phyloP scores from a whole-genome alignment of 2,888 invertebrate genomes.

The Bellardia bayeri region DNA sequence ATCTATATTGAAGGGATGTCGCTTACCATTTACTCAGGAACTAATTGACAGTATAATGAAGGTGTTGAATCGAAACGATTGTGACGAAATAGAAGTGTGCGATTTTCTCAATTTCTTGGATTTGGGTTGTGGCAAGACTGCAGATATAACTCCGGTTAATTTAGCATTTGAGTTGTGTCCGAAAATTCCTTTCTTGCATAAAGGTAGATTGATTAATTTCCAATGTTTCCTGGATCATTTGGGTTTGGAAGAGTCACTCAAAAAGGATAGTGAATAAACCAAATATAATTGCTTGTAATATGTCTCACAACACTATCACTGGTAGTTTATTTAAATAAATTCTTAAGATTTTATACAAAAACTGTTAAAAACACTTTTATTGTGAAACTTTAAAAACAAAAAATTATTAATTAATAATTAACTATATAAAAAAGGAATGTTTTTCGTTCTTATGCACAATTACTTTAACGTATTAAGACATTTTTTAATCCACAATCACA shows the following conservation, averaged over 20 bases:
- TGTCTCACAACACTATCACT: neutral
- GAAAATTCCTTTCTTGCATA: slow-evolving; percentile 81
- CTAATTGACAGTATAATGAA: slow-evolving; percentile 88
- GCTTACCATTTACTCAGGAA: slow-evolving; percentile 88
- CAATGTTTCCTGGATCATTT: slow-evolving; percentile 81
- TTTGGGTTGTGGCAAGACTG: slow-evolving; percentile 85
- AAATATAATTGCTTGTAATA: neutral
- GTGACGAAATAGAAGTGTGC: slow-evolving; percentile 87
- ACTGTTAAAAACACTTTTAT: slow-evolving; percentile 45
- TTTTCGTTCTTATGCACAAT: slow-evolving; percentile 47
- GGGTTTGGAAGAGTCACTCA: slow-evolving; percentile 81
- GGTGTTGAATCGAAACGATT: slow-evolving; percentile 87
- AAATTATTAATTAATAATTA: slow-evolving; percentile 44
- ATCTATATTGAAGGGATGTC: slow-evolving; percentile 88
- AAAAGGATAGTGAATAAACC: slow-evolving; percentile 70
- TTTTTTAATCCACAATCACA: slow-evolving; percentile 40
- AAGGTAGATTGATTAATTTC: slow-evolving; percentile 82
- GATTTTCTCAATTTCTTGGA: slow-evolving; percentile 90
- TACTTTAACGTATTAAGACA: neutral
- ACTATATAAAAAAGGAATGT: slow-evolving; percentile 59
- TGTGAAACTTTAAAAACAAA: slow-evolving; percentile 75
- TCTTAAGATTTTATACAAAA: slow-evolving; percentile 63
- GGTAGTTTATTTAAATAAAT: slow-evolving; percentile 75
- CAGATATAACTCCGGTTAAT: slow-evolving; percentile 82
- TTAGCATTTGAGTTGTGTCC: slow-evolving; percentile 83